These are phyloP conservation scores for Sepiola atlantica DNA, from an alignment of 2,888 invertebrate species.

Conservation along the genomic window DNA sequence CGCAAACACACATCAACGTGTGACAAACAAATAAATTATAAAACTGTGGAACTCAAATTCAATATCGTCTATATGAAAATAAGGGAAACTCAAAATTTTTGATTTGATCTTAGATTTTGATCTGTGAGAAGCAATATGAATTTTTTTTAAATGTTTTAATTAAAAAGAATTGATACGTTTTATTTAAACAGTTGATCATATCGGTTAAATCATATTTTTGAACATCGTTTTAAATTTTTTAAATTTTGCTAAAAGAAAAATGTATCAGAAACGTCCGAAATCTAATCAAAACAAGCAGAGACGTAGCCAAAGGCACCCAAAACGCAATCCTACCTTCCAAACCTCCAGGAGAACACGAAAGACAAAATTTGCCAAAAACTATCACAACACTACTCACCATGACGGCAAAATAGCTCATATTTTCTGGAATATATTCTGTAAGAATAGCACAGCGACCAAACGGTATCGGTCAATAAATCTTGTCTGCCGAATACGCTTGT, in stretches of 20 bases:
- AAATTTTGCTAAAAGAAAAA: neutral
- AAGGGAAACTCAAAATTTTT: neutral
- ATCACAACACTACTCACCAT: neutral
- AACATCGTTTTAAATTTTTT: too few relatives aligned
- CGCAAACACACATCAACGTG: too few relatives aligned
- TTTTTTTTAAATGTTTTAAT: neutral
- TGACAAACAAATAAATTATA: too few relatives aligned
- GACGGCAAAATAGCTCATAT: neutral
- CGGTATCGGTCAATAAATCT: neutral
- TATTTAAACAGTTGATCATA: neutral
- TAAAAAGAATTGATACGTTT: neutral
- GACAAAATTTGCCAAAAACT: neutral
- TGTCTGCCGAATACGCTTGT: neutral
- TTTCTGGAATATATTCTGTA: neutral
- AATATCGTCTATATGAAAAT: neutral
- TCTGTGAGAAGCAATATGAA: neutral
- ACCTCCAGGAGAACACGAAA: neutral
- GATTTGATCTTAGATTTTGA: neutral
- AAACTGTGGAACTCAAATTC: too few relatives aligned
- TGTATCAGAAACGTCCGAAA: neutral
- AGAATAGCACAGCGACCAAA: neutral
- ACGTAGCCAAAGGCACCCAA: neutral
- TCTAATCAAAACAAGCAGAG: neutral
- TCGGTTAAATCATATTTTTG: neutral
- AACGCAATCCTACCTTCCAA: neutral